Conservation (phyloP, 2,113 vertebrate species). For the Gallinago undulata region DNA sequence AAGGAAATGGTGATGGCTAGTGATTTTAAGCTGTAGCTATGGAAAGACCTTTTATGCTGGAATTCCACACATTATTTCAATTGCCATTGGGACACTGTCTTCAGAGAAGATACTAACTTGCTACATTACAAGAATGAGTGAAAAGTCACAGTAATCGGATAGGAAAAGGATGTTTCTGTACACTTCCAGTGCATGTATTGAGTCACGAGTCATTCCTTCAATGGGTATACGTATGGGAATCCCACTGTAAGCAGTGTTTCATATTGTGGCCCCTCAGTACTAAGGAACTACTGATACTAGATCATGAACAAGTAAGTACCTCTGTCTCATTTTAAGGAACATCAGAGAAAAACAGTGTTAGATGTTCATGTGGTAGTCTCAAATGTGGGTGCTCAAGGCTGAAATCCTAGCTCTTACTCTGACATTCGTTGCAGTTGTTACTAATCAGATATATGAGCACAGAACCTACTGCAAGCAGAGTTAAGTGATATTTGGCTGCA, state of each 20-base stretch:
- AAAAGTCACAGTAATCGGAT: neutral
- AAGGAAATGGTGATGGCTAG: neutral
- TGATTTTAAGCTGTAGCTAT: neutral
- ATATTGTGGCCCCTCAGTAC: neutral
- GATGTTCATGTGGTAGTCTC: accelerated
- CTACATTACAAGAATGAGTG: neutral
- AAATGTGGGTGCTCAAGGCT: neutral
- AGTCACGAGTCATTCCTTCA: neutral
- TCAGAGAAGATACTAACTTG: neutral
- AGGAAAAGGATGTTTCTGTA: neutral
- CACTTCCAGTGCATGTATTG: neutral
- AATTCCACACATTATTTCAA: neutral
- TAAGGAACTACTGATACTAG: accelerated
- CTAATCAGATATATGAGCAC: neutral
- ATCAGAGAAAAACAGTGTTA: neutral
- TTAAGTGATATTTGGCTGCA: neutral
- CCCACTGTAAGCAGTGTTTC: neutral
- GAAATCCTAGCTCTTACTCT: neutral
- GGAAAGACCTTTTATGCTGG: neutral
- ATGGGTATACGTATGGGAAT: neutral
- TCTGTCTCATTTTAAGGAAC: neutral
- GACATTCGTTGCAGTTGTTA: neutral
- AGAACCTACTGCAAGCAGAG: neutral
- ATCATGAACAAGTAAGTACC: neutral
- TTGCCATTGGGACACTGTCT: neutral